These are phyloP conservation scores for Lasioglossum villosulum DNA, from an alignment of 2,888 invertebrate genomes.

Conservation along the genomic window DNA sequence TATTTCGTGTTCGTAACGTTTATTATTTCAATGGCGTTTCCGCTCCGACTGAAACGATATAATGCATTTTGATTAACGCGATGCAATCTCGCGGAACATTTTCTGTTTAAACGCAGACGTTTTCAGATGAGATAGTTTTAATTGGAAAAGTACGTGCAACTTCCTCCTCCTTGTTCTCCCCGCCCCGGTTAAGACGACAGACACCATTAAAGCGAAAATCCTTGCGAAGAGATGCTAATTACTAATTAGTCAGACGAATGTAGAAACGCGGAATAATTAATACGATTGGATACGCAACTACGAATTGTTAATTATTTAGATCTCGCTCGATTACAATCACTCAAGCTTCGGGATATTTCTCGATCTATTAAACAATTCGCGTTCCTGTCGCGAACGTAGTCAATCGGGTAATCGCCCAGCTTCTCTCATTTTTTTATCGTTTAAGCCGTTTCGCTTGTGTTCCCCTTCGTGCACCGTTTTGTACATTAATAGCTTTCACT, in stretches of 20 bases:
- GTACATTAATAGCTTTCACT: not conserved
- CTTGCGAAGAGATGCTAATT: constrained; percentile 49
- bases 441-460: not conserved
- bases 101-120: constrained; percentile 15
- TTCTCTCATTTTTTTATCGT: not conserved
- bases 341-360: constrained; percentile 30
- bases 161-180: not conserved
- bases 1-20: not conserved
- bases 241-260: constrained; percentile 54
- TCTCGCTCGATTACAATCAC: constrained; percentile 25
- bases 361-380: constrained; percentile 1
- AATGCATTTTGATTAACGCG: not conserved
- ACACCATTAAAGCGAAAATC: constrained; percentile 53
- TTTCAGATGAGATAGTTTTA: constrained; percentile 37
- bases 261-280: constrained; percentile 52
- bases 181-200: constrained; percentile 26
- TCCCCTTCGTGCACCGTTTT: not conserved
- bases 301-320: constrained; percentile 32
- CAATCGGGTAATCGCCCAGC: not conserved
- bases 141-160: constrained; percentile 46
- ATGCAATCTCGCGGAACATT: constrained; percentile 8
- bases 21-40: not conserved
- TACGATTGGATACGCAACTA: constrained; percentile 12
- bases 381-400: not conserved
- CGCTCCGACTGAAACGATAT: not conserved